Evolutionary conservation across 1,140 invertebrate genomes (phyloP).

Genomic region (Drosophila mayri): DNA sequence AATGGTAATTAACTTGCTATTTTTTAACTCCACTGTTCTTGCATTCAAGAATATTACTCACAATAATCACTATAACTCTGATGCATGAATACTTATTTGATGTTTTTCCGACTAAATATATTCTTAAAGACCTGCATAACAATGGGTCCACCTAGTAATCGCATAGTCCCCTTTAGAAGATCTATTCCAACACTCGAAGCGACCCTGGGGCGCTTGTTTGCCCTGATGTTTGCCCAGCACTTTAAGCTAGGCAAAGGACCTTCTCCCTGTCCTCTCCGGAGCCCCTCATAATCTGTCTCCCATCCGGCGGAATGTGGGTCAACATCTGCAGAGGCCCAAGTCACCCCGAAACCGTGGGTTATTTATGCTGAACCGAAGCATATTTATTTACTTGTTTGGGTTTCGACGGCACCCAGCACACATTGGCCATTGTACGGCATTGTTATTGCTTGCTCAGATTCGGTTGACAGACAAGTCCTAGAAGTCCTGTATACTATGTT

Average conservation of each 20-base stretch:
- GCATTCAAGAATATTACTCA: not conserved
- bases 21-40: not conserved
- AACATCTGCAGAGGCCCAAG: slow-evolving; percentile 26
- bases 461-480: slow-evolving; percentile 45
- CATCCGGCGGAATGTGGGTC: slow-evolving; percentile 40
- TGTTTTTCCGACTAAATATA: not conserved
- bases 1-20: too few species aligned
- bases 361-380: slow-evolving; percentile 56
- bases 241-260: slow-evolving; percentile 39
- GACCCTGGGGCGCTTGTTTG: slow-evolving; percentile 12
- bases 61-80: not conserved
- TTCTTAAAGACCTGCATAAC: not conserved
- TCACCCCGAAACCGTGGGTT: slow-evolving; percentile 38
- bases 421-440: slow-evolving; percentile 41
- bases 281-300: slow-evolving; percentile 33
- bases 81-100: not conserved
- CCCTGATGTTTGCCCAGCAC: slow-evolving; percentile 21
- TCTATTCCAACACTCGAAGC: slow-evolving; percentile 3
- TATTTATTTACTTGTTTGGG: slow-evolving; percentile 66
- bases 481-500: slow-evolving; percentile 46
- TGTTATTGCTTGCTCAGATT: slow-evolving; percentile 60
- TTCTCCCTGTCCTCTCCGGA: not conserved
- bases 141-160: slow-evolving; percentile 2
- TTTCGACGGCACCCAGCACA: slow-evolving; percentile 24
- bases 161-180: not conserved